A percentile compares a stretch with the other conserved stretches of the same genome.
phyloP scores from a whole-genome alignment of 2,888 invertebrate genomes.

The Euspilapteryx auroguttella region DNA sequence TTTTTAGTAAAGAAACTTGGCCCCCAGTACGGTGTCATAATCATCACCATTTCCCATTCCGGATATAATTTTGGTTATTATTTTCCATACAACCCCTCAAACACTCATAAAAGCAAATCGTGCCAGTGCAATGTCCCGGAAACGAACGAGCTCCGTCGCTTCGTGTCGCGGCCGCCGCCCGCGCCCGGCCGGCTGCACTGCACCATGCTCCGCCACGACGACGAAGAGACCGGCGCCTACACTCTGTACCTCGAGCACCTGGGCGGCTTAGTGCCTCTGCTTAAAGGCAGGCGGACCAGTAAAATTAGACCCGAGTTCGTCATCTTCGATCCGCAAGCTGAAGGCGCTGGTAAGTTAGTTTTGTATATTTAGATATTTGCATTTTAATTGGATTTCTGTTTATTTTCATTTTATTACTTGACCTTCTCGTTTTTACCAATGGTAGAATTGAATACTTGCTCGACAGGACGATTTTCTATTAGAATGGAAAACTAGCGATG shows the following conservation, averaged over 20 bases:
- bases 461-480: no score
- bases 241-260: constrained; percentile 92
- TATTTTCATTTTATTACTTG: neutral
- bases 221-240: constrained; percentile 78
- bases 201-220: constrained; percentile 95
- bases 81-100: no score
- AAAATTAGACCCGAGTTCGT: constrained; percentile 98
- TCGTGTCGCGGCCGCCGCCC: constrained; percentile 88
- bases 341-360: constrained; percentile 54
- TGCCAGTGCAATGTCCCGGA: constrained; percentile 95
- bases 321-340: constrained; percentile 89
- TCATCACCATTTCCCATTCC: no score
- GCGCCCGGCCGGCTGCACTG: constrained; percentile 88
- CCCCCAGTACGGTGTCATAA: no score
- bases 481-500: no score
- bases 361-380: no score
- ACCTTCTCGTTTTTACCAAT: no score
- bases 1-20: no score
- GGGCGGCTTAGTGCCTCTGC: constrained; percentile 92
- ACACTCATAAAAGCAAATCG: no score
- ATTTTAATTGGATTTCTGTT: no score
- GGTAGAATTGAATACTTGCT: no score
- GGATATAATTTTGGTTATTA: no score
- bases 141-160: constrained; percentile 81
- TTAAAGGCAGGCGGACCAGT: constrained; percentile 94